phyloP scores from a whole-genome alignment of 2,888 invertebrate species.

The Graphium colonna region DNA sequence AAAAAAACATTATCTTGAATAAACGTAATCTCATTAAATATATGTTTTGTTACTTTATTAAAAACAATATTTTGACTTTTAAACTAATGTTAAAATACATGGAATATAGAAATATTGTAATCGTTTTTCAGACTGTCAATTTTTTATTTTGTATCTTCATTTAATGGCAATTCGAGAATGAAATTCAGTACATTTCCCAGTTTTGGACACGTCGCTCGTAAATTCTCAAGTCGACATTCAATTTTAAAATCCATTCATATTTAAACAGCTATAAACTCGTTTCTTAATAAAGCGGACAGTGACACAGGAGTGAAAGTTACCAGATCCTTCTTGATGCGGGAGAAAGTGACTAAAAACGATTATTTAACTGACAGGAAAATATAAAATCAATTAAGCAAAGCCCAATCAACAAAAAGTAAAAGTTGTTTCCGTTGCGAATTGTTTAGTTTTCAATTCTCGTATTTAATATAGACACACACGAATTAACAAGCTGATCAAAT shows the following conservation, averaged over 20 bases:
- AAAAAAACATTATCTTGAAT: too few species aligned
- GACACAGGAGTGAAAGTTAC: conserved; percentile 21
- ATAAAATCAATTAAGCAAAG: conserved; percentile 15
- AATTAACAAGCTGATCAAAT: not conserved
- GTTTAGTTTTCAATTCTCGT: conserved; percentile 14
- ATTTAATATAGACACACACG: conserved; percentile 5
- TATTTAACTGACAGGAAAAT: conserved; percentile 20
- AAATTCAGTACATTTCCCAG: not conserved
- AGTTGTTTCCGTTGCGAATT: conserved; percentile 15
- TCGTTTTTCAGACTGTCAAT: too few species aligned
- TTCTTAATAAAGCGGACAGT: conserved; percentile 15
- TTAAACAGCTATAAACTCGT: conserved; percentile 1
- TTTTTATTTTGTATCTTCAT: too few species aligned
- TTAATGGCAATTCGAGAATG: too few species aligned
- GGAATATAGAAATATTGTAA: too few species aligned
- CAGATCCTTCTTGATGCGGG: conserved; percentile 21
- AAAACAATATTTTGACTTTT: too few species aligned
- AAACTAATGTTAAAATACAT: too few species aligned
- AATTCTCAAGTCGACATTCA: not conserved
- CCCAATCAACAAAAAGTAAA: conserved; percentile 23
- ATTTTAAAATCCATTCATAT: not conserved
- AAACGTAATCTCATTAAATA: too few species aligned
- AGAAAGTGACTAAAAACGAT: conserved; percentile 20
- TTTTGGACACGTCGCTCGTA: not conserved
- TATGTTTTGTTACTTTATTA: too few species aligned